Evolutionary conservation across 2,797 vertebrate species (phyloP), one percentile per base, ranked within the genome.

Genomic region (Anisognathus igniventris): DNA sequence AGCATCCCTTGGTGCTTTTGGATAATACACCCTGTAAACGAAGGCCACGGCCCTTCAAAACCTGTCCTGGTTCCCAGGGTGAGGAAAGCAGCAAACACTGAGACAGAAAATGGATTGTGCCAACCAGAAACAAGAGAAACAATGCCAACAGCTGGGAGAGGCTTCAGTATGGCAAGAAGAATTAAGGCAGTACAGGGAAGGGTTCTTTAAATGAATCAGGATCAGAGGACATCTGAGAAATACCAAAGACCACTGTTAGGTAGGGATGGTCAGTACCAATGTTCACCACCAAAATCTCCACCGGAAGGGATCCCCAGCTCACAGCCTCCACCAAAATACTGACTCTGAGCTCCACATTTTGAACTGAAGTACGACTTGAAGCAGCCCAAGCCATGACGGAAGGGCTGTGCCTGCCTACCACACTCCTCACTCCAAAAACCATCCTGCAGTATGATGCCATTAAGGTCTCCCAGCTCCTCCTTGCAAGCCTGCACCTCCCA

Each of bases 401-500:
- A 33, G 12, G 13, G 44, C 39, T 37, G 48, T 3, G 9, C 24
- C 44, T 37, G 45, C 9, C 40, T 23, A 7, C 19, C 14, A 4
- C 9, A 2, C 4, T 37, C 12, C 56, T 30, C 14, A 28, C 39
- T 70, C 44, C 50, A 16, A 77, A 92, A 90, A 42, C 23, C 20
- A 25, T 24, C 61, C 47, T 47, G 45, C 3, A 2, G 37, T 47
- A 12, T 0, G 10, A n/a, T 31, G 61, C 7, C 10, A 12, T 30
- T 50, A 5, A 4, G 37, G 14, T 35, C 14, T 48, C 37, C 65
- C 0, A 0, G 11, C 14, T 31, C 20, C 7, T 42, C 22, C 31
- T 12, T 7, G 22, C 3, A 5, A 16, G 5, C 12, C 10, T 17
- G 12, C 3, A 5, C 37, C 48, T 67, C 31, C n/a, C 6, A 2